Conservation (phyloP, 1,140 invertebrate genomes). For the Drosophila lowei region DNA sequence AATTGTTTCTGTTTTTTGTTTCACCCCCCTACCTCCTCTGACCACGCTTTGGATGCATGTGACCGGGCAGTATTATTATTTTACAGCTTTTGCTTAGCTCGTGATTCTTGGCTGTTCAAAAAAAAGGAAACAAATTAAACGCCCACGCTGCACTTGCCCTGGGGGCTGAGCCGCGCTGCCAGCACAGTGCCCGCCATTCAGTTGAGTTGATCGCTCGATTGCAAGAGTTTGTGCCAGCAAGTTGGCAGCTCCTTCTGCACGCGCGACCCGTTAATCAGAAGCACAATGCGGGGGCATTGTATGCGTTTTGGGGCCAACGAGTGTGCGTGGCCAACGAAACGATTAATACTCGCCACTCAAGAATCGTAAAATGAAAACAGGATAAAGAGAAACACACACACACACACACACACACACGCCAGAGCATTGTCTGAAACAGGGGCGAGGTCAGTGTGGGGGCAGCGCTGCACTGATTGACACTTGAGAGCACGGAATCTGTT, state of each 20-base stretch:
- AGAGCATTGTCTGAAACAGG: slow-evolving; percentile 7
- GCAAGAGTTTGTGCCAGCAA: slow-evolving; percentile 6
- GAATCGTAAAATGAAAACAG: slow-evolving; percentile 10
- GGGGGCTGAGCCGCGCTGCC: background rate
- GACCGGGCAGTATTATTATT: background rate
- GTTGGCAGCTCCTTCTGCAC: slow-evolving; percentile 25
- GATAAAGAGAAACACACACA: slow-evolving; percentile 16
- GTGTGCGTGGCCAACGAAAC: slow-evolving; percentile 58
- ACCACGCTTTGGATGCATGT: slow-evolving; percentile 19
- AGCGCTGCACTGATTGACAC: slow-evolving; percentile 57
- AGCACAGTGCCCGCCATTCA: slow-evolving; percentile 16
- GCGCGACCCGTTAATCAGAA: slow-evolving; percentile 45
- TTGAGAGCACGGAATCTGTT: slow-evolving; percentile 45
- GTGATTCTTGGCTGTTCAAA: slow-evolving; percentile 34
- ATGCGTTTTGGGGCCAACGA: slow-evolving; percentile 27
- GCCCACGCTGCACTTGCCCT: slow-evolving; percentile 37
- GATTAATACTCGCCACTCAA: slow-evolving; percentile 40
- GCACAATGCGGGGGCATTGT: slow-evolving; percentile 58
- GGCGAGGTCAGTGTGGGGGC: slow-evolving; percentile 15
- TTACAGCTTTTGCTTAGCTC: slow-evolving; percentile 34
- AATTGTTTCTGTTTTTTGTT: slow-evolving; percentile 43
- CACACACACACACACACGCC: background rate
- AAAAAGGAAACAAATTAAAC: slow-evolving; percentile 27
- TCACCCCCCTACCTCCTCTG: background rate
- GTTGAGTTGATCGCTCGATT: slow-evolving; percentile 22